phyloP scores from a whole-genome alignment of 2,888 invertebrate genomes.

The Chaetoderma sp. region DNA sequence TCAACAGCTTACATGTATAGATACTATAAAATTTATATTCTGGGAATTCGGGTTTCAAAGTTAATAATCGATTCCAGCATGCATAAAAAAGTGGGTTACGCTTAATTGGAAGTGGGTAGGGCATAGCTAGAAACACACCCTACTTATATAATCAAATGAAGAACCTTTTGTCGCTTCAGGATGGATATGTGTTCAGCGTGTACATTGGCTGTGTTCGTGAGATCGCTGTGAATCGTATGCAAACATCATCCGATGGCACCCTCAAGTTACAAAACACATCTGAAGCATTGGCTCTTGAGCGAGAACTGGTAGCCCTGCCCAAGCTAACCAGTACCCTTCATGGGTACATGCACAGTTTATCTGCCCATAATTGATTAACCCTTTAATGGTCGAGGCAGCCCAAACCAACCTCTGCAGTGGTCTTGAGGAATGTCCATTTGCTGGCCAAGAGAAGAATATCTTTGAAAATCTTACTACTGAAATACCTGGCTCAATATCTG shows the following conservation, averaged over 20 bases:
- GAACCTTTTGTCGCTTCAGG: conserved; percentile 67
- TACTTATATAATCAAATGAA: not conserved
- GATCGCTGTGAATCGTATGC: conserved; percentile 80
- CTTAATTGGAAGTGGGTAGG: no score
- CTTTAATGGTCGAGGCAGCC: not conserved
- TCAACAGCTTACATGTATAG: no score
- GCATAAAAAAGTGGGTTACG: no score
- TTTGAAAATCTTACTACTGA: no score
- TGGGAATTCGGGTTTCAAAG: no score
- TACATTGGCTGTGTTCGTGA: conserved; percentile 85
- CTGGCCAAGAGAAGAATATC: no score
- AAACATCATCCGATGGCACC: conserved; percentile 77
- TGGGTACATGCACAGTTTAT: conserved; percentile 78
- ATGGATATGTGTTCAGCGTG: conserved; percentile 81
- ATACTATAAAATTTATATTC: no score
- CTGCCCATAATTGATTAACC: no score
- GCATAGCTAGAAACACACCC: not conserved
- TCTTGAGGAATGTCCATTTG: no score
- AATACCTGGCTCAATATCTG: no score
- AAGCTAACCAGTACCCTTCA: conserved; percentile 83
- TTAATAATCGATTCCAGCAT: no score
- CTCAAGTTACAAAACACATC: conserved; percentile 79
- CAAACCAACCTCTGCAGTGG: no score
- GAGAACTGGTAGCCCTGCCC: conserved; percentile 79
- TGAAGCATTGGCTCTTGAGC: conserved; percentile 79